Conservation (phyloP, 2,113 vertebrate genomes). For the Cathartes aura region DNA sequence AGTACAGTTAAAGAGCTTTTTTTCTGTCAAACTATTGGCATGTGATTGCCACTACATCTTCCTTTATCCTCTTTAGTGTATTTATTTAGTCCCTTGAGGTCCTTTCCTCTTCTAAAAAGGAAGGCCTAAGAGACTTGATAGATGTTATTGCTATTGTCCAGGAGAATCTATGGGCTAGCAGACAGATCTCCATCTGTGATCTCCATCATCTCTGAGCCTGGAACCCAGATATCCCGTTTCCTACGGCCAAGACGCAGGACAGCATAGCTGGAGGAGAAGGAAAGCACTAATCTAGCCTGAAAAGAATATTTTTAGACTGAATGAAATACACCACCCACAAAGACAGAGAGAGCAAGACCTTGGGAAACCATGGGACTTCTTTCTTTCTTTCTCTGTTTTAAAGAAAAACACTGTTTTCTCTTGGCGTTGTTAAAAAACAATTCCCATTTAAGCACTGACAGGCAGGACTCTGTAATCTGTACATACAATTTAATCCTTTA, state of each 20-base stretch:
- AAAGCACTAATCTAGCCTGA: background rate
- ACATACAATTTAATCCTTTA: slow-evolving; percentile 99
- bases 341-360: slow-evolving; percentile 9
- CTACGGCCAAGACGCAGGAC: background rate
- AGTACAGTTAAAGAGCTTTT: background rate
- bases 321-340: background rate
- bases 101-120: background rate
- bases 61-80: background rate
- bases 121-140: background rate
- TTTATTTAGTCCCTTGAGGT: background rate
- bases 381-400: slow-evolving; percentile 16
- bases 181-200: background rate
- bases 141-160: background rate
- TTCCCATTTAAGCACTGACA: slow-evolving; percentile 68
- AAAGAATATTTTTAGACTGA: slow-evolving; percentile 29
- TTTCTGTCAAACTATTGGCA: background rate
- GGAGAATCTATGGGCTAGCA: background rate
- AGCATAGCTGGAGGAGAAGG: background rate
- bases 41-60: background rate
- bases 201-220: background rate
- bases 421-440: slow-evolving; percentile 67
- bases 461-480: slow-evolving; percentile 88
- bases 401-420: slow-evolving; percentile 55
- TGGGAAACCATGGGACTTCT: background rate
- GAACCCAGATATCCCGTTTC: background rate